Base-by-base conservation (phyloP, 2,113 vertebrate genomes). In the Peromyscus leucopus region DNA sequence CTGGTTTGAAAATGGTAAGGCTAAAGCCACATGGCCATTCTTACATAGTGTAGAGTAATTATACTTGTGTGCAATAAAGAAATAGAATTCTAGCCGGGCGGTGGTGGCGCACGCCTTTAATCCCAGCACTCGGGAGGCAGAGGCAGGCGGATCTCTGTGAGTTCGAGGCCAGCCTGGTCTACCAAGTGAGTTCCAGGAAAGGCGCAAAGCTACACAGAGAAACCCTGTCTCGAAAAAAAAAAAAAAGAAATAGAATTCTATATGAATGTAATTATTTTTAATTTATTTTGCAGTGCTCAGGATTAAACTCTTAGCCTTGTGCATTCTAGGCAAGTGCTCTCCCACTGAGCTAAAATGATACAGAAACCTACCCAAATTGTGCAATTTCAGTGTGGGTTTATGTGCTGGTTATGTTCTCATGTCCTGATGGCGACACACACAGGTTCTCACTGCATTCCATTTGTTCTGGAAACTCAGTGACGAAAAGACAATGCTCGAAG, bases 11-110 rank as follows among this genome's bases (percentile, higher is more conserved):
- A 72, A 88, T 83, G 48, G 95, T 78, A 79, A 74, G 69, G 39
- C 46, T 51, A 90, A 95, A 90, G 90, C 75, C 39, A 72, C 28
- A 36, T 12, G 26, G 69, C 4, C 91, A 42, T 51, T 42, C 91
- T 67, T 11, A 79, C 9, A 24, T 1, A 76, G 15, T 89, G 0
- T 7, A 85, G 48, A 76, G 8, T 80, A 42, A 22, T 89, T 89
- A 93, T 82, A 95, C 26, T 51, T 67, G 13, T 78, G 31, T 67
- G 11, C 65, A 48, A 95, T 51, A 63, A 92, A 72, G 36, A 95
- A 90, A 84, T 21, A 55, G 42, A 67, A 71, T 71, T n/a, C 6
- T 55, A 67, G n/a, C n/a, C n/a, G n/a, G n/a, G n/a, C n/a, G n/a
- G n/a, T n/a, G n/a, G n/a, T n/a, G n/a, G n/a, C n/a, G n/a, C n/a